Base-by-base conservation (phyloP, 2,113 vertebrate species). In the Perccottus glenii region DNA sequence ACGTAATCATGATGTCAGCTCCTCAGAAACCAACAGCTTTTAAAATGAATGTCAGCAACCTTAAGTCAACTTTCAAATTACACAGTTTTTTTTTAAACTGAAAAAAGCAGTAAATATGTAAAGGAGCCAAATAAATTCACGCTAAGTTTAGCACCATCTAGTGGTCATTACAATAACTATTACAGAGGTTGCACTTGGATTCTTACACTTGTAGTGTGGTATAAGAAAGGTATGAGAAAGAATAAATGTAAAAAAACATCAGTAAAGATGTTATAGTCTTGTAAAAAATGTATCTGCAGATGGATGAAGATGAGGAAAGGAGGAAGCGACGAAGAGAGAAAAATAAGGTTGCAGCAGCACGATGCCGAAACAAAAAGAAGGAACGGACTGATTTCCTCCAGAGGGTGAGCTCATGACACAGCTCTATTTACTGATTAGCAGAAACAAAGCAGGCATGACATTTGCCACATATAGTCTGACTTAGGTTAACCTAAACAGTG, bases 311-410 rank as follows among this genome's bases (percentile, higher is more conserved):
- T 70, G 94, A 96, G 38, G 96, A 99, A 38, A 90, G 96, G 60
- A 93, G 95, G 92, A 98, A 96, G 94, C 94, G 97, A 70, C 93
- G 97, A 78, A 87, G 97, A 61, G 97, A 99, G 85, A 98, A 98
- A 87, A 99, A 99, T 91, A 99, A 99, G 78, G 96, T 99, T 0
- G 97, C 97, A 0, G 97, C 97, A 2, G 97, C 96, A 0, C 93
- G 96, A 47, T 99, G 97, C 93, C 95, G 96, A 63, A 98, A 98
- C 92, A 98, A 98, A 90, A 99, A 98, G 92, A 98, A 98, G 88
- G 96, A 99, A 85, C 94, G 96, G 43, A 99, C 97, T 0, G 97
- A 99, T 88, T 98, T 98, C 83, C 94, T 99, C 79, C 97, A 98
- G 87, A 90, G 94, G 94, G 97, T 98, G 82, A 90, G 94, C 86